Base-by-base conservation (phyloP, 2,113 vertebrate species). In the Oncorhynchus nerka region DNA sequence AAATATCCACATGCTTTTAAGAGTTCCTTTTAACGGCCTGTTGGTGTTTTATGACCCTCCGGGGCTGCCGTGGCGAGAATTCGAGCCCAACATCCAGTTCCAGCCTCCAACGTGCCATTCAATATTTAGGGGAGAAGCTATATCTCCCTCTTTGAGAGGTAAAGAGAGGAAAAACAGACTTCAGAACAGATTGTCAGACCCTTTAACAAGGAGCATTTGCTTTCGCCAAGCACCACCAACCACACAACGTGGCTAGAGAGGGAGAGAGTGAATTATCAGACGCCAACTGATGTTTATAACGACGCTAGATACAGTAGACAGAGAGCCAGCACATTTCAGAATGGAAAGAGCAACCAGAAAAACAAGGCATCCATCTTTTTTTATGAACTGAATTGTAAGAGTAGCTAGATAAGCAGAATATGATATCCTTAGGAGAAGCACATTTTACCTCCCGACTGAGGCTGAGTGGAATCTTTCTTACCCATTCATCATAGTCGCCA, bases 1-100 rank as follows among this genome's bases (percentile, higher is more conserved):
- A 78, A 72, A 79, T 72, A 45, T 79, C 67, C 70, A 26, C 68
- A 48, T 75, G 69, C 74, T 84, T 76, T 76, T 77, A 59, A 70
- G 32, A 72, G 15, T 48, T 77, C 76, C 34, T 65, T 59, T 20
- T 75, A 68, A 75, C 68, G 32, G 45, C 3, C 34, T 48, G 61
- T 28, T 57, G 26, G 51, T 57, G 61, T 75, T 82, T 82, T 75
- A 82, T 66, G 75, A 68, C 59, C 34, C 75, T 57, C 57, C 61
- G 20, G 26, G 69, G 79, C 51, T 71, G 9, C n/a, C 67, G 3
- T 68, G 19, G 67, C 20, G 7, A 12, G 19, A 28, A 68, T 15
- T 19, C 19, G 8, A 20, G 16, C 30, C 24, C 5, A n/a, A 68
- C 67, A 34, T 34, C 30, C 30, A 68, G 32, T 19, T 20, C 16